Base-by-base conservation (phyloP, 2,888 invertebrate genomes). In the Tryphoninae sp. region DNA sequence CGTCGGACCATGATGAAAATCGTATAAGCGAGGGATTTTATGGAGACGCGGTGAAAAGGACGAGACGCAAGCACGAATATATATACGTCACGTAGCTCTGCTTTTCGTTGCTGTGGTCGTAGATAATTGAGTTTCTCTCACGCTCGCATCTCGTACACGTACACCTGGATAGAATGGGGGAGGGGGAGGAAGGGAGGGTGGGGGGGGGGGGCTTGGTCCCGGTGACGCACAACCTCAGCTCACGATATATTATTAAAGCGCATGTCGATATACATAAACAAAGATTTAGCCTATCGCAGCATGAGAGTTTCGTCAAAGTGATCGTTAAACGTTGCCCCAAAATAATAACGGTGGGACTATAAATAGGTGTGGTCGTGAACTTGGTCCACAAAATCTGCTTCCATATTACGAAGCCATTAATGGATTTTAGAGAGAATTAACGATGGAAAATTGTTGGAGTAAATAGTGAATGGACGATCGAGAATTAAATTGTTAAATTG, bases 181-280 rank as follows among this genome's bases (percentile, higher is more conserved):
- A 33, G 22, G 4, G 49, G 7, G n/a, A 26, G 42, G 22, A 23
- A 58, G 19, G 26, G 8, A 33, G 22, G 4, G 49, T 3, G n/a
- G 19, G 42, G 22, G 42, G 58, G 19, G 26, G 58, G 26, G 26
- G 11, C 51, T 49, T 16, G 33, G 67, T 13, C 59, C 16, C 6
- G 45, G 26, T 62, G 61, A 68, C 55, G 62, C 62, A 73, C 72
- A 16, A 74, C 33, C 22, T 33, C 49, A 42, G 23, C 59, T 64
- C 58, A 26, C 23, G 58, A 49, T 62, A 33, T 65, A 75, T 81
- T 78, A 77, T 78, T 42, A 61, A 19, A 81, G 55, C 78, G n/a
- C 71, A 53, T 72, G 78, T 75, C 81, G 71, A 75, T 78, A 67
- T 80, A 61, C 75, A 75, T 80, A 61, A 78, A 75, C 75, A 55